phyloP scores from a whole-genome alignment of 2,797 vertebrate genomes.

The Paratrypauchen microcephalus region DNA sequence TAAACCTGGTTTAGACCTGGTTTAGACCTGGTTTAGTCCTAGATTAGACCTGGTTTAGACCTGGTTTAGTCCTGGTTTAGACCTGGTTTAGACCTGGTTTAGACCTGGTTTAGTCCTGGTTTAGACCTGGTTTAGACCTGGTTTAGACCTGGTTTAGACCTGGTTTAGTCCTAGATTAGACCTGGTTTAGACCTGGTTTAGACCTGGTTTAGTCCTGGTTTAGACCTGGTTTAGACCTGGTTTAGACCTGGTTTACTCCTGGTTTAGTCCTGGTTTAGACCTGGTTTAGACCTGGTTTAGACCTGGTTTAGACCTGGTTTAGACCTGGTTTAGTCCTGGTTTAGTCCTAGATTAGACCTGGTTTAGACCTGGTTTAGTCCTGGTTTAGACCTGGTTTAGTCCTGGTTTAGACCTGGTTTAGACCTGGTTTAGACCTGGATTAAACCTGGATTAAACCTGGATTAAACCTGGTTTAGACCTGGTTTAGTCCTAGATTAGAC shows the following conservation, averaged over 20 bases:
- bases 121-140: no score
- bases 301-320: not conserved
- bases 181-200: no score
- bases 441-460: no score
- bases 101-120: no score
- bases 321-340: no score
- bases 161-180: not conserved
- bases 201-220: no score
- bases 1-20: not conserved
- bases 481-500: not conserved
- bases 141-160: not conserved
- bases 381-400: not conserved
- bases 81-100: not conserved
- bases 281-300: not conserved
- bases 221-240: not conserved
- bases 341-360: not conserved
- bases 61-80: not conserved
- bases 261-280: not conserved
- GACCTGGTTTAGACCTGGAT: not conserved
- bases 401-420: not conserved
- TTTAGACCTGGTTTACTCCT: not conserved
- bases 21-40: not conserved
- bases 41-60: not conserved
- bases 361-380: not conserved
- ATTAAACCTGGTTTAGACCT: not conserved